Evolutionary conservation across 2,113 vertebrate species (phyloP), one percentile per base, ranked within the genome.

Genomic region (Eolophus roseicapilla): DNA sequence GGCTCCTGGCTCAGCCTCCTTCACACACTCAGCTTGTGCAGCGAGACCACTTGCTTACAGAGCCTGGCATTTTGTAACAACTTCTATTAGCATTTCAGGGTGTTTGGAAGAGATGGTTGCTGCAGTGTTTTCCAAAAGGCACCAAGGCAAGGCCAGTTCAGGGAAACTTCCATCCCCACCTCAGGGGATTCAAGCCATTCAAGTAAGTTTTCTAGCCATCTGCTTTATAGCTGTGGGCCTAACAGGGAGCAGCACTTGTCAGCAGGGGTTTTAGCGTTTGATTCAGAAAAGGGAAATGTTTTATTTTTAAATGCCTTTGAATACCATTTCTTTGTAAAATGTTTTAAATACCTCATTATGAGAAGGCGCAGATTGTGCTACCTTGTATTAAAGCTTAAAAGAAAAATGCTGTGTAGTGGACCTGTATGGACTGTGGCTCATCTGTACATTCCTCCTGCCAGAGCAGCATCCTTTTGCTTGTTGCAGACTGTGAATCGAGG

Each of bases 291-390:
- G 92, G 88, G 93, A 96, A 96, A 95, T 7, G 4, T 63, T 96
- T 93, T 96, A 92, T 95, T 97, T 95, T 97, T 86, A 95, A 96
- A 96, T 74, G 91, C 87, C 89, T 97, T 97, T 96, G 88, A 93
- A 95, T 93, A 96, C 91, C 47, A 80, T 96, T 97, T 94, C 43
- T 97, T 97, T 97, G 94, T 97, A 97, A 93, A 82, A 93, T 90
- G 94, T 96, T 97, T 96, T 94, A 93, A 97, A 97, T 97, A 97
- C 97, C 97, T 97, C 97, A 97, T 94, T 65, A 88, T 92, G 49
- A 96, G 89, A 96, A 95, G 92, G 70, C 68, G 46, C 88, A 95
- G 82, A 93, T 87, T 95, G 75, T 95, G 71, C 87, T 82, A 82
- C 47, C 80, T 94, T 96, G 74, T 92, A 95, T 96, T 96, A 96